Evolutionary conservation across 2,797 vertebrate species (phyloP).

Genomic region (Chanos chanos): DNA sequence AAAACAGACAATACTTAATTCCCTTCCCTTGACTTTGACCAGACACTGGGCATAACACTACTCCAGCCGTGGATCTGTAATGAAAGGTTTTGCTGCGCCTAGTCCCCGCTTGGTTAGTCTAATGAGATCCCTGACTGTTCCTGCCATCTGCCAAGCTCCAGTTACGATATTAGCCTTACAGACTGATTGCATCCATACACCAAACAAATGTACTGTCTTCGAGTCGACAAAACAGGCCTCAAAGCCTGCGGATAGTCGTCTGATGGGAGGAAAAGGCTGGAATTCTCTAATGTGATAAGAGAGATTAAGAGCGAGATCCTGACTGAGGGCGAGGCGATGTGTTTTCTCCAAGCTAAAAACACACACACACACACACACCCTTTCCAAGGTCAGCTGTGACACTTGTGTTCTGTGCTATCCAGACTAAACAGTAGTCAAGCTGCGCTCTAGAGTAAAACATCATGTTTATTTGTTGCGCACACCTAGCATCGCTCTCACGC

Average conservation of each 20-base stretch:
- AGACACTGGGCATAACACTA: constrained; percentile 61
- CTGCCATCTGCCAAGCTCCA: constrained; percentile 79
- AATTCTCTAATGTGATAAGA: too few species aligned
- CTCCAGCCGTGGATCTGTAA: constrained; percentile 73
- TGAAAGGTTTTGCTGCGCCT: constrained; percentile 75
- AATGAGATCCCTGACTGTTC: constrained; percentile 83
- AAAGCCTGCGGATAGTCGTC: too few species aligned
- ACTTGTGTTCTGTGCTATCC: too few species aligned
- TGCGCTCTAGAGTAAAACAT: too few species aligned
- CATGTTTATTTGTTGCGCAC: too few species aligned
- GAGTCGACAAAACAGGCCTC: constrained; percentile 43
- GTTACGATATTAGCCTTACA: constrained; percentile 77
- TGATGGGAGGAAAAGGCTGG: too few species aligned
- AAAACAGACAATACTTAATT: constrained; percentile 51
- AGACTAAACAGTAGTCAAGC: too few species aligned
- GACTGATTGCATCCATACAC: constrained; percentile 59
- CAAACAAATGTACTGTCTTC: constrained; percentile 56
- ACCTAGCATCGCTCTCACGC: too few species aligned
- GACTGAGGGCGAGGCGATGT: too few species aligned
- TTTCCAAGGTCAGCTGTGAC: too few species aligned
- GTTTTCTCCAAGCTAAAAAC: not conserved
- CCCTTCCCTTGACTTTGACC: constrained; percentile 70
- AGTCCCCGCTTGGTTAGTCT: constrained; percentile 74
- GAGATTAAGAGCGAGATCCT: too few species aligned
- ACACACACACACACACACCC: too few species aligned